Evolutionary conservation across 2,797 vertebrate species (phyloP).

Genomic region (Rhincodon typus): DNA sequence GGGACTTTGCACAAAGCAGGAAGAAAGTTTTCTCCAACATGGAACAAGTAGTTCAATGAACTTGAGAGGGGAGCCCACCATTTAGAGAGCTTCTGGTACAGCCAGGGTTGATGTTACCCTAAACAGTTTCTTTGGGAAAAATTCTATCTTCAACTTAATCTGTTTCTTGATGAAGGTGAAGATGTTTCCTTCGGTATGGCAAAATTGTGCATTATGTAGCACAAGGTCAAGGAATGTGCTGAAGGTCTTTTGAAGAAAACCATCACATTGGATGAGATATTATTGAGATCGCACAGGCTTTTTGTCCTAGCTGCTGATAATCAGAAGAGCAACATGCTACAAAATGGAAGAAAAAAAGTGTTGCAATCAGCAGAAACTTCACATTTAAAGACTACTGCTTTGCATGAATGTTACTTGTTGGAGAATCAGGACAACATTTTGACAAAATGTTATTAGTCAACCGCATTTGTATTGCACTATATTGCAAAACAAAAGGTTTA

Average conservation of each 20-base stretch:
- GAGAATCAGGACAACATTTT: constrained; percentile 18
- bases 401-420: neutral
- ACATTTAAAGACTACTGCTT: neutral
- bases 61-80: neutral
- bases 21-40: neutral
- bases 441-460: neutral
- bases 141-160: neutral
- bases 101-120: neutral
- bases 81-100: neutral
- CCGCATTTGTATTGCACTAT: neutral
- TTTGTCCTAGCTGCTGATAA: neutral
- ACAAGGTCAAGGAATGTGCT: neutral
- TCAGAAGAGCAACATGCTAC: neutral
- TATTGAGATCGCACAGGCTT: neutral
- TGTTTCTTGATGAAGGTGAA: neutral
- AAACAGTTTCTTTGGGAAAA: too few relatives aligned
- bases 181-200: neutral
- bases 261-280: neutral
- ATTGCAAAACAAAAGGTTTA: neutral
- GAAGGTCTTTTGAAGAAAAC: neutral
- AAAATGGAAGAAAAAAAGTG: neutral
- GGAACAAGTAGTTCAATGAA: neutral
- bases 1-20: neutral
- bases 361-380: neutral
- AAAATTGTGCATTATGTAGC: neutral